Conservation (phyloP, 2,888 invertebrate species). For the Scaptomyza caliginosa region DNA sequence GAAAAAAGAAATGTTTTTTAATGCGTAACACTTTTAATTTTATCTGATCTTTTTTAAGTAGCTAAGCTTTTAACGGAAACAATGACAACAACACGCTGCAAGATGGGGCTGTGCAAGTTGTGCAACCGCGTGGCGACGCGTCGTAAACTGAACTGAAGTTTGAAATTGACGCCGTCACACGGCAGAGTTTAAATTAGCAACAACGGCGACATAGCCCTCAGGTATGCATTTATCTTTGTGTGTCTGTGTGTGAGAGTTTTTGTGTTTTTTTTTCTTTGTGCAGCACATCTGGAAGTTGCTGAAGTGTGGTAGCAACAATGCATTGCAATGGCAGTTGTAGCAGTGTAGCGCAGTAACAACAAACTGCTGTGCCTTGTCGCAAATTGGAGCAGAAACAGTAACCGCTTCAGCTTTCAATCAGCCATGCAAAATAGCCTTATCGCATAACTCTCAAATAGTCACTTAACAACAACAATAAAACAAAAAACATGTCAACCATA, state of each 20-base stretch:
- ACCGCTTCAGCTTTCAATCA: conserved; percentile 47
- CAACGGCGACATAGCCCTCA: conserved; percentile 46
- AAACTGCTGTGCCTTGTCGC: conserved; percentile 35
- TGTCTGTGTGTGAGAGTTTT: conserved; percentile 1
- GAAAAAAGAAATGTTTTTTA: neutral
- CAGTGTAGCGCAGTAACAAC: conserved; percentile 32
- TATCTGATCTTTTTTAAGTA: conserved; percentile 3
- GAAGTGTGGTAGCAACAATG: conserved; percentile 58
- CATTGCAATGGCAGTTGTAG: no score
- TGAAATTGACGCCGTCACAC: conserved; percentile 45
- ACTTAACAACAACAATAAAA: conserved; percentile 10
- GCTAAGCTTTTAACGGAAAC: neutral
- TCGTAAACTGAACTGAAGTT: conserved; percentile 63
- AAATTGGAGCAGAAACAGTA: conserved; percentile 43
- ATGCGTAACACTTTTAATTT: conserved; percentile 41
- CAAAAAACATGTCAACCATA: conserved; percentile 36
- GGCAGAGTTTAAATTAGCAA: conserved; percentile 56
- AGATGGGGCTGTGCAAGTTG: conserved; percentile 31
- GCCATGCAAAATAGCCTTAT: conserved; percentile 53
- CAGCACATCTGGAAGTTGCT: conserved; percentile 64
- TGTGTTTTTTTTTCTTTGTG: conserved; percentile 45
- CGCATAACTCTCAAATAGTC: conserved; percentile 51
- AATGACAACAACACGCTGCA: conserved; percentile 1
- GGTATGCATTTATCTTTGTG: conserved; percentile 1
- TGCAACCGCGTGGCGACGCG: conserved; percentile 62